Evolutionary conservation across 2,888 invertebrate genomes (phyloP).

Genomic region (Phengaris arion): DNA sequence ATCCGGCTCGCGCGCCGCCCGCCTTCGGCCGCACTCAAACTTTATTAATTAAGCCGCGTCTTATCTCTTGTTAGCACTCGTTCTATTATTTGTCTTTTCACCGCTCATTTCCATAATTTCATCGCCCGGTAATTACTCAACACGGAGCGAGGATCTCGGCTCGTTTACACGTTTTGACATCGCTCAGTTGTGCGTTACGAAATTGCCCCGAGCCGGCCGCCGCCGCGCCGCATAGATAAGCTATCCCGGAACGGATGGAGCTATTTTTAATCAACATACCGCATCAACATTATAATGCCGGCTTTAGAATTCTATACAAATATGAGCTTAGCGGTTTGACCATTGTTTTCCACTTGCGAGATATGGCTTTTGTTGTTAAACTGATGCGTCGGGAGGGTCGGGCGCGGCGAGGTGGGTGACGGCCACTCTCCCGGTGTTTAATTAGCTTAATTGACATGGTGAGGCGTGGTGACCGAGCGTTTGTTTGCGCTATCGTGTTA

Average conservation of each 20-base stretch:
- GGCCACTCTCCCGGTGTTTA: slow-evolving; percentile 71
- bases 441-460: slow-evolving; percentile 79
- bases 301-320: slow-evolving; percentile 36
- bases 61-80: slow-evolving; percentile 80
- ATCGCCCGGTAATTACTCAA: slow-evolving; percentile 76
- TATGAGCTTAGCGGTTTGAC: slow-evolving; percentile 45
- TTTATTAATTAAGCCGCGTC: slow-evolving; percentile 80
- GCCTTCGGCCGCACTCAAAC: slow-evolving; percentile 73
- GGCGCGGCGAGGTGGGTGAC: slow-evolving; percentile 43
- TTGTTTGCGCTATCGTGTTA: slow-evolving; percentile 76
- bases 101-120: slow-evolving; percentile 80
- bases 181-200: slow-evolving; percentile 43
- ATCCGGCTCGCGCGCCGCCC: slow-evolving; percentile 51
- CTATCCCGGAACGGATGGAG: slow-evolving; percentile 29
- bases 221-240: slow-evolving; percentile 9
- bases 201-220: neutral
- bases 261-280: slow-evolving; percentile 33
- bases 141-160: slow-evolving; percentile 54
- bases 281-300: slow-evolving; percentile 39
- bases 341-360: slow-evolving; percentile 59
- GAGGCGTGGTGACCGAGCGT: slow-evolving; percentile 76
- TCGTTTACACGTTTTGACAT: slow-evolving; percentile 72
- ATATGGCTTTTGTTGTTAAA: slow-evolving; percentile 66
- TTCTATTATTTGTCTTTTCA: slow-evolving; percentile 80
- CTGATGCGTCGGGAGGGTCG: slow-evolving; percentile 60